Percentiles rank a stretch among this genome's conserved stretches.
These are phyloP conservation scores for Helicoverpa zea DNA, from an alignment of 1,140 invertebrate genomes.

Conservation along the genomic window DNA sequence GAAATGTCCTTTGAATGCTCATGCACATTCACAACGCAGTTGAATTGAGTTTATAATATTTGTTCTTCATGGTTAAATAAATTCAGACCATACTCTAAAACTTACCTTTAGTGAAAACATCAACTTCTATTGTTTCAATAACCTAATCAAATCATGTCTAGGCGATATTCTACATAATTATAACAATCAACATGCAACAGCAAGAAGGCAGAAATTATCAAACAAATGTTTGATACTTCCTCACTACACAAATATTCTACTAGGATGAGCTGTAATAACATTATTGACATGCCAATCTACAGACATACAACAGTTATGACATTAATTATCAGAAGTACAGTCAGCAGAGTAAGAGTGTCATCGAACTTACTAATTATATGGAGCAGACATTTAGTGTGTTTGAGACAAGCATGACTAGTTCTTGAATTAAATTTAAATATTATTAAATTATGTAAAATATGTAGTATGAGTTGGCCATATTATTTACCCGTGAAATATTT, in stretches of 20 bases:
- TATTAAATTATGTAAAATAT: slow-evolving; percentile 26
- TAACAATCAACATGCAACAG: slow-evolving; percentile 33
- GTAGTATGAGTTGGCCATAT: slow-evolving; percentile 4
- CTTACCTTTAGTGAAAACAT: not conserved
- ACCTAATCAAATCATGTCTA: slow-evolving; percentile 13
- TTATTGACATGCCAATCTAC: slow-evolving; percentile 12
- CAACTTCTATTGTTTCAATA: slow-evolving; percentile 3
- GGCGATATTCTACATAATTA: not conserved
- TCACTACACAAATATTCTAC: not conserved
- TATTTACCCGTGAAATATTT: slow-evolving; percentile 16
- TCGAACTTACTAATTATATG: slow-evolving; percentile 20
- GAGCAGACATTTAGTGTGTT: slow-evolving; percentile 41
- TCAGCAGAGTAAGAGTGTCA: slow-evolving; percentile 11
- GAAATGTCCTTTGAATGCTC: too few relatives aligned
- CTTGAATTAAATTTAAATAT: slow-evolving; percentile 18
- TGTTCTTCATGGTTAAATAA: not conserved
- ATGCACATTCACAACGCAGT: too few relatives aligned
- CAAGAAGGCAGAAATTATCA: slow-evolving; percentile 7
- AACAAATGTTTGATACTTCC: not conserved
- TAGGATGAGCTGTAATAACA: not conserved
- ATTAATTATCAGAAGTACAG: slow-evolving; percentile 17
- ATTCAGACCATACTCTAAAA: not conserved
- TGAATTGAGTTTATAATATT: too few relatives aligned
- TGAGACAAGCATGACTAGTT: slow-evolving; percentile 48
- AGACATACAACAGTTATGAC: slow-evolving; percentile 28